Conservation (phyloP, 1,140 invertebrate species). For the Belonocnema kinseyi region DNA sequence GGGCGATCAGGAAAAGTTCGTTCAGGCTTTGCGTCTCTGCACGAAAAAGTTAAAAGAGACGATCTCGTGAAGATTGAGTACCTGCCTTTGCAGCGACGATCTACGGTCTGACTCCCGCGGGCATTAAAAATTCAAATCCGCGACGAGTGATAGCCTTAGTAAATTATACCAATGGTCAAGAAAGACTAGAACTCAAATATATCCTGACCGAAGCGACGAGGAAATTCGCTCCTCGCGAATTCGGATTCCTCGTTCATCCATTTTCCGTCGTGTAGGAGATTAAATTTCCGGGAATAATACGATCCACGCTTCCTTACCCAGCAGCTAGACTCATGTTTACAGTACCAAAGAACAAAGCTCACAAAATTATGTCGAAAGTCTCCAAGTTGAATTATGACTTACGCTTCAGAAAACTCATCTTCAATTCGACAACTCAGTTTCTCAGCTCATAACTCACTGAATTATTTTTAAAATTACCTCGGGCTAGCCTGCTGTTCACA, state of each 20-base stretch:
- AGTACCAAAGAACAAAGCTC: conserved; percentile 21
- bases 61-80: conserved; percentile 39
- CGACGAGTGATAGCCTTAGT: conserved; percentile 39
- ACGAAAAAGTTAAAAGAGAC: conserved; percentile 41
- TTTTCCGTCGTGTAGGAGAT: conserved; percentile 29
- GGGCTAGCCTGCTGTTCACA: conserved; percentile 8
- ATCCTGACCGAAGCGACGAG: conserved; percentile 26
- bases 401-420: conserved; percentile 11
- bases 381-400: conserved; percentile 14
- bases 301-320: not conserved
- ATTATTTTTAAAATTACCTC: not conserved
- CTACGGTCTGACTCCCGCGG: not conserved
- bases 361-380: conserved; percentile 19
- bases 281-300: conserved; percentile 30
- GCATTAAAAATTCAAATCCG: conserved; percentile 45
- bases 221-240: conserved; percentile 11
- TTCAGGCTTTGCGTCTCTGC: conserved; percentile 22
- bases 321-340: conserved; percentile 17
- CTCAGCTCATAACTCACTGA: not conserved
- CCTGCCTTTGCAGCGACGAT: conserved; percentile 30
- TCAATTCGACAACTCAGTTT: conserved; percentile 8
- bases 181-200: conserved; percentile 33
- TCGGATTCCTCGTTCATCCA: conserved; percentile 20
- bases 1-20: conserved; percentile 21
- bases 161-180: conserved; percentile 31